These are phyloP conservation scores for Dolichotis patagonum DNA, from an alignment of 2,113 vertebrate genomes.

Conservation along the genomic window DNA sequence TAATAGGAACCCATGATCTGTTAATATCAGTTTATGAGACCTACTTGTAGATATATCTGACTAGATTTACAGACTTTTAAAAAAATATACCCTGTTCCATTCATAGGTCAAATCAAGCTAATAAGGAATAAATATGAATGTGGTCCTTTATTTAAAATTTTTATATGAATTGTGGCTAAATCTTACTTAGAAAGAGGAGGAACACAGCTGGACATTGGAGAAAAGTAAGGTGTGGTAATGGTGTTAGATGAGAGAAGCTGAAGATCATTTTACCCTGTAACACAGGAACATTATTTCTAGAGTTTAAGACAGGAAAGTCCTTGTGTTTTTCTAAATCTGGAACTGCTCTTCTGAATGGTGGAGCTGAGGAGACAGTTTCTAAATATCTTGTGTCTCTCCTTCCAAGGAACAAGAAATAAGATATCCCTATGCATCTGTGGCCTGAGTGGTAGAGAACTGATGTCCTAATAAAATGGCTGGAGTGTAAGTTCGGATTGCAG, in stretches of 20 bases:
- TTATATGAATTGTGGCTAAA: background rate
- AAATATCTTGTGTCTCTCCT: background rate
- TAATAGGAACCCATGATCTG: background rate
- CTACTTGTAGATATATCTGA: background rate
- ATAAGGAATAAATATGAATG: background rate
- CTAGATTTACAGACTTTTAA: background rate
- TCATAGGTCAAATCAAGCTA: background rate
- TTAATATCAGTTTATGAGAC: slow-evolving; percentile 23
- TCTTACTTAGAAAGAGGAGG: background rate
- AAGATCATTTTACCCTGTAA: background rate
- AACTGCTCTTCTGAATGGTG: background rate
- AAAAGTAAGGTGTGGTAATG: background rate
- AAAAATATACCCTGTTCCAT: background rate
- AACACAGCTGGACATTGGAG: background rate
- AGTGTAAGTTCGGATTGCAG: background rate
- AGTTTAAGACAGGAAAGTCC: background rate
- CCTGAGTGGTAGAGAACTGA: background rate
- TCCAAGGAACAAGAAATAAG: slow-evolving; percentile 11
- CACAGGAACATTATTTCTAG: background rate
- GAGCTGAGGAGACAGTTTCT: background rate
- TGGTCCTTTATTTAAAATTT: slow-evolving; percentile 24
- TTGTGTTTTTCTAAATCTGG: background rate
- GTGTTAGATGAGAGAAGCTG: background rate
- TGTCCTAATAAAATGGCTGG: background rate
- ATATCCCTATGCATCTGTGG: background rate